Conservation (phyloP, 2,797 vertebrate species). For the Eleutherodactylus coqui region DNA sequence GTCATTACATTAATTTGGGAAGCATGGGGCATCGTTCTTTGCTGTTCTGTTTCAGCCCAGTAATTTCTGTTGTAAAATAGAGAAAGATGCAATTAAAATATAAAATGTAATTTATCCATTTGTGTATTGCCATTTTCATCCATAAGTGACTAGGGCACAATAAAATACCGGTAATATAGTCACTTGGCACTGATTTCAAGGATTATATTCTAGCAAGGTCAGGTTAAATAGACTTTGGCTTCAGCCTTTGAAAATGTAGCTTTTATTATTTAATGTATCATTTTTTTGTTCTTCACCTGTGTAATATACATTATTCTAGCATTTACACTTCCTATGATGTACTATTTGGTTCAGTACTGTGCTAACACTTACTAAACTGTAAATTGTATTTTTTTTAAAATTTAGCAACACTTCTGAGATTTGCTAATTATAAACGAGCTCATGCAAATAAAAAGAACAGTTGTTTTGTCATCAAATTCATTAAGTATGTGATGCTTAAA, state of each 20-base stretch:
- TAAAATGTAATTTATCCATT: neutral
- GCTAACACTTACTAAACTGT: slow-evolving; percentile 40
- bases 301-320: slow-evolving; percentile 3
- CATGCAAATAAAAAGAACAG: slow-evolving; percentile 46
- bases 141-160: neutral
- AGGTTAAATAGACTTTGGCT: slow-evolving; percentile 38
- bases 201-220: slow-evolving; percentile 20
- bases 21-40: neutral
- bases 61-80: slow-evolving; percentile 2
- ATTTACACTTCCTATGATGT: slow-evolving; percentile 9
- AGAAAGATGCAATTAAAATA: neutral
- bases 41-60: neutral
- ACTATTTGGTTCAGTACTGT: neutral
- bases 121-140: neutral
- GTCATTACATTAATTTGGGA: neutral
- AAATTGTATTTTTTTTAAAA: slow-evolving; percentile 25
- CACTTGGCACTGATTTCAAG: slow-evolving; percentile 17
- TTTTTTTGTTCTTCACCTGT: neutral
- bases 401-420: slow-evolving; percentile 24
- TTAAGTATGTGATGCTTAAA: slow-evolving; percentile 38
- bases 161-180: slow-evolving; percentile 15
- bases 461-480: slow-evolving; percentile 45
- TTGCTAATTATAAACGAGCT: slow-evolving; percentile 43
- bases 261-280: slow-evolving; percentile 26
- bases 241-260: neutral